Evolutionary conservation across 2,113 vertebrate genomes (phyloP), one percentile per base, ranked within the genome.

Genomic region (Pseudolaguvia tuberculata): DNA sequence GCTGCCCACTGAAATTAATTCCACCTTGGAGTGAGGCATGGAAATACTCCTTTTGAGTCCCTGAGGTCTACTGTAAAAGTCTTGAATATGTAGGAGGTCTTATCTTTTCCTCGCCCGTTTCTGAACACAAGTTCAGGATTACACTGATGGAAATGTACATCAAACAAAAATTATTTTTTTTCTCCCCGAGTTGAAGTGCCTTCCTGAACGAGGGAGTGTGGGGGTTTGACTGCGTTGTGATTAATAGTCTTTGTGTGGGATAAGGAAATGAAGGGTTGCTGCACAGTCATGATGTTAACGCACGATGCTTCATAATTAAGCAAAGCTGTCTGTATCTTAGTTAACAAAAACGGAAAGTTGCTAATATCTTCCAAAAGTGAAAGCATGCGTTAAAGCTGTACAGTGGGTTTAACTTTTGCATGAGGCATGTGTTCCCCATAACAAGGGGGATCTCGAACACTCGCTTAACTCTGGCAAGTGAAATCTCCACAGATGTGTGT

Each of bases 1-100:
- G 86, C 90, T 90, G 88, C 88, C 88, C 89, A 86, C 84, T 87
- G 86, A 91, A 89, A 89, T 89, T 88, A 92, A 90, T 89, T 90
- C 89, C 88, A 87, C 87, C 87, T 88, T 86, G 88, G 88, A 90
- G 86, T 89, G 87, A 84, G 89, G 86, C 86, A 81, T 45, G 81
- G 81, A 85, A 48, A 66, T 45, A 18, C 63, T 66, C 23, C 7
- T 77, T 85, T 85, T 76, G 75, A 77, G 70, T 47, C 61, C 63
- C 76, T 62, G 76, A 50, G 52, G 80, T 79, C 76, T 76, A 79
- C 75, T 78, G 76, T 72, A 81, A 75, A 75, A 72, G 39, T 77
- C 76, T 78, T 86, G 85, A 90, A 90, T 88, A 87, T 87, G 80
- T 80, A 87, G 80, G 72, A 80, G 84, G 61, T 79, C 80, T 85